Percentiles rank a stretch among this genome's conserved stretches.
Evolutionary conservation across 1,140 invertebrate species (phyloP).

Genomic region (Listronotus bonariensis): DNA sequence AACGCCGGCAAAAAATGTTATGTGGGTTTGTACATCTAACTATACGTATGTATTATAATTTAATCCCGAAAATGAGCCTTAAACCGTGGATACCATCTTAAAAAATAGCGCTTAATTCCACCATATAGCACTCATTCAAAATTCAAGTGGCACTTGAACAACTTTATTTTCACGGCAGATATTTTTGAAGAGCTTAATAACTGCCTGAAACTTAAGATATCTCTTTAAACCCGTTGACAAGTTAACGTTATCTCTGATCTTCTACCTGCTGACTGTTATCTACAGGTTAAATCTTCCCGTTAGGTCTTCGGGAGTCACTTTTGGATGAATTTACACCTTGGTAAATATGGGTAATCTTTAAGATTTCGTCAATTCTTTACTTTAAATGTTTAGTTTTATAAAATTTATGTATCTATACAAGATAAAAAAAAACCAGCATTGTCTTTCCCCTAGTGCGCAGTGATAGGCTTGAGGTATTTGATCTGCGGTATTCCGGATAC

Average conservation of each 20-base stretch:
- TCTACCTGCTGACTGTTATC: slow-evolving; percentile 42
- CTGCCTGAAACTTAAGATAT: slow-evolving; percentile 35
- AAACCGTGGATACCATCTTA: neutral
- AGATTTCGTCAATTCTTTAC: neutral
- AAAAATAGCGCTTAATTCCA: neutral
- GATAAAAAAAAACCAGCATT: too few relatives aligned
- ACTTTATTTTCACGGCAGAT: slow-evolving; percentile 15
- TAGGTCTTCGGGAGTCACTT: slow-evolving; percentile 15
- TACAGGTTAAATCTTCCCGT: slow-evolving; percentile 31
- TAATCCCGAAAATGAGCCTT: too few relatives aligned
- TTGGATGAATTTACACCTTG: slow-evolving; percentile 44
- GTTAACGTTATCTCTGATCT: slow-evolving; percentile 28
- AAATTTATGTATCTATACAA: too few relatives aligned
- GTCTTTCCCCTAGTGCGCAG: too few relatives aligned
- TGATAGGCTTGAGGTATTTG: too few relatives aligned
- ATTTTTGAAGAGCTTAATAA: slow-evolving; percentile 40
- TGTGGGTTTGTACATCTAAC: too few relatives aligned
- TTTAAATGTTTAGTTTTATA: neutral
- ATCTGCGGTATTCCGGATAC: too few relatives aligned
- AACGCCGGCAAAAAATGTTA: too few relatives aligned
- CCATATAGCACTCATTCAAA: slow-evolving; percentile 3
- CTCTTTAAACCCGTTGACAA: slow-evolving; percentile 40
- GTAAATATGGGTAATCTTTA: slow-evolving; percentile 7
- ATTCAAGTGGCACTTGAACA: slow-evolving; percentile 1
- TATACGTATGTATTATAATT: too few relatives aligned